Evolutionary conservation across 2,113 vertebrate genomes (phyloP), one percentile per base, ranked within the genome.

Genomic region (Gasterosteus nipponicus): DNA sequence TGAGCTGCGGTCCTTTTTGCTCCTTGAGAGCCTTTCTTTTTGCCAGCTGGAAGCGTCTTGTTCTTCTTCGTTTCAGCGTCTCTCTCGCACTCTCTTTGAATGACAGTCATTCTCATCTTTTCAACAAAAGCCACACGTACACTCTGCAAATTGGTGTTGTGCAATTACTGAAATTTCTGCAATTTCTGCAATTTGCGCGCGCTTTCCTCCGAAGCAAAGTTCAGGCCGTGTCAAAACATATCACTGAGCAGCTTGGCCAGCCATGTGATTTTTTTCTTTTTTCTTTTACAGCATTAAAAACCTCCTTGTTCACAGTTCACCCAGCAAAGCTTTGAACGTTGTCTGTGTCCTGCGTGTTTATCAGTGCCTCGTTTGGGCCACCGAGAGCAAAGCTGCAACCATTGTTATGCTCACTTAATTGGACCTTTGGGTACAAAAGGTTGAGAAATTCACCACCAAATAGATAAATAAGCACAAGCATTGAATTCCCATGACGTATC

Each of bases 341-440:
- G 85, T 80, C 83, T 80, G 38, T 41, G 76, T 84, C 70, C 80
- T 78, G 68, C 65, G 86, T 67, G 86, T 88, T 91, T 87, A 91
- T 87, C 89, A 61, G 80, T 15, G 78, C 56, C 71, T 91, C 78
- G 62, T 56, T 81, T 70, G 80, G 82, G 80, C 78, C 88, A 78
- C 75, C 26, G 66, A 75, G 66, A 72, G 78, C 38, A 8, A 63
- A 70, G 78, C 75, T 26, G 76, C 84, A 87, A 63, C 81, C 71
- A 86, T 86, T 89, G 87, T 91, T 92, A 86, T 89, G 82, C 85
- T 82, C 77, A 81, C 67, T 82, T 93, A 93, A 93, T 93, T 92
- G 91, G 89, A 87, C 91, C 92, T 91, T 65, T 75, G 90, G 90
- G 90, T 89, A 75, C 78, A 77, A 89, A 87, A 88, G 81, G 84